Evolutionary conservation across 2,113 vertebrate species (phyloP), one percentile per base, ranked within the genome.

Genomic region (Vireo altiloquus): DNA sequence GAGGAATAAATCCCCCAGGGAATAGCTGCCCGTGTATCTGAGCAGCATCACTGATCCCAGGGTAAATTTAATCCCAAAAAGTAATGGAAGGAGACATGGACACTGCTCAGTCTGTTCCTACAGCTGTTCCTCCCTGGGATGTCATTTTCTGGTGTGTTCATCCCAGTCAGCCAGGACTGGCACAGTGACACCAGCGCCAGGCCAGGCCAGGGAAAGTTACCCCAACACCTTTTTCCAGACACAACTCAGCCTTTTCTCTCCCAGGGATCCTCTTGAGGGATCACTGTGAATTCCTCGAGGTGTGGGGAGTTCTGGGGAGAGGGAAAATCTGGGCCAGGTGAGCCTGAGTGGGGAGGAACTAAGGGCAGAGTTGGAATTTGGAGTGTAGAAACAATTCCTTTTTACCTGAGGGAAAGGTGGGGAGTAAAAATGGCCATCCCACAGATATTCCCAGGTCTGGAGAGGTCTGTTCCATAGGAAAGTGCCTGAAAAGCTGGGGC

Each of bases 181-280:
- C 56, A 19, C 3, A 0, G 68, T n/a, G 87, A 49, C 66, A 49
- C 20, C 46, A 81, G 37, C 6, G 0, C 8, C 0, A 0, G 27
- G 12, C 8, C 68, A 50, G 47, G 35, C 72, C 66, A 46, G 17
- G n/a, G 24, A 25, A 50, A 6, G 13, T 5, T 30, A 11, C 46
- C 15, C n/a, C 8, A 57, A 27, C 39, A 4, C 11, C 7, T 80
- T 54, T 54, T 30, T 16, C 31, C 47, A 13, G 9, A 31, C 14
- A 13, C 33, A 47, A 0, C 25, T 4, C 2, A 0, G 10, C 3
- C 49, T 72, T 22, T 42, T 65, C 16, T 35, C 4, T 42, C 50
- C 39, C 24, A n/a, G 20, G 33, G 31, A 57, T 35, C 14, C 31
- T 42, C 42, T 10, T 23, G 23, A 72, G 42, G 65, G 31, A 37